phyloP scores from a whole-genome alignment of 2,113 vertebrate genomes.

The Burhinus oedicnemus region DNA sequence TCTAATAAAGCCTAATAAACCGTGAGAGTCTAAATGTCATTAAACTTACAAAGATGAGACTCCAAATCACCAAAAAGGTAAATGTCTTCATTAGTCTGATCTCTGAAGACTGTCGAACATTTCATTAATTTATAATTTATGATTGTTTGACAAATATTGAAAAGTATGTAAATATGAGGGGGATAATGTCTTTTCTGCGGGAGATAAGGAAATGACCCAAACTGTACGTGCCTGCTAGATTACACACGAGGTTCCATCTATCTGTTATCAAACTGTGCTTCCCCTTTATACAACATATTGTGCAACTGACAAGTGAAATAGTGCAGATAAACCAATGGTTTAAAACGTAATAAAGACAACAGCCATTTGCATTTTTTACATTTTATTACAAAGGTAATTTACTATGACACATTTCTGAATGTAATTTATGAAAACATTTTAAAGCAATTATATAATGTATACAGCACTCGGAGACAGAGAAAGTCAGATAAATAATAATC shows the following conservation, averaged over 20 bases:
- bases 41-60: slow-evolving; percentile 91
- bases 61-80: slow-evolving; percentile 88
- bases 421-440: slow-evolving; percentile 88
- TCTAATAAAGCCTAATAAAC: slow-evolving; percentile 98
- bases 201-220: slow-evolving; percentile 99
- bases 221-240: slow-evolving; percentile 93
- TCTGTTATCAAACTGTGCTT: slow-evolving; percentile 94
- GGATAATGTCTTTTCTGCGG: slow-evolving; percentile 99
- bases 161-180: slow-evolving; percentile 98
- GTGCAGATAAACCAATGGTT: slow-evolving; percentile 98
- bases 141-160: slow-evolving; percentile 99
- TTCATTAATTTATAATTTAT: slow-evolving; percentile 99
- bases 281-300: slow-evolving; percentile 87
- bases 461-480: slow-evolving; percentile 72
- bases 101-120: slow-evolving; percentile 96
- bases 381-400: slow-evolving; percentile 95
- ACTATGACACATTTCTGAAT: slow-evolving; percentile 92
- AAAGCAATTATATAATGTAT: slow-evolving; percentile 83
- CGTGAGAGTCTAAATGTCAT: slow-evolving; percentile 89
- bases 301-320: slow-evolving; percentile 96
- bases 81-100: slow-evolving; percentile 97
- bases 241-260: slow-evolving; percentile 93
- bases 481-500: slow-evolving; percentile 81
- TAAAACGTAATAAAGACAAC: slow-evolving; percentile 91
- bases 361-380: slow-evolving; percentile 95